A percentile compares a stretch with the other conserved stretches of the same genome.
These are phyloP conservation scores for Salvelinus alpinus DNA, from an alignment of 2,113 vertebrate species.

Conservation along the genomic window DNA sequence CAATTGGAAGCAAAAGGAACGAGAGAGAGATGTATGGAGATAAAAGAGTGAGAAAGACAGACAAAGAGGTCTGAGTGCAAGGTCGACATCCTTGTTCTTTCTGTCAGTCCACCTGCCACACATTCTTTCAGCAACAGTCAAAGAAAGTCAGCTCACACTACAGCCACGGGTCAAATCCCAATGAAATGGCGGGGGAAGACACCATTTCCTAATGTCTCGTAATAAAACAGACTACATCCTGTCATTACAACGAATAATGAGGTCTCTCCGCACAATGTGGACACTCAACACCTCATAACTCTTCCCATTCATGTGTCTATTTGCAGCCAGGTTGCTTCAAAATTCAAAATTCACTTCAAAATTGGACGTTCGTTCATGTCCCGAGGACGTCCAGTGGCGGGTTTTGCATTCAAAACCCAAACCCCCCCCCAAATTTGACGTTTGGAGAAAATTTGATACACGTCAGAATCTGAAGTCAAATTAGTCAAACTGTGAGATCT, in stretches of 20 bases:
- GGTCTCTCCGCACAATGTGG: neutral
- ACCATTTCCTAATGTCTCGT: neutral
- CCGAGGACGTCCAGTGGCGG: no score
- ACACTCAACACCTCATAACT: neutral
- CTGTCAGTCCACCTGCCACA: slow-evolving; percentile 30
- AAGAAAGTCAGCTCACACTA: slow-evolving; percentile 40
- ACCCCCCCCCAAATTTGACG: no score
- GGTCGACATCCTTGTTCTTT: slow-evolving; percentile 38
- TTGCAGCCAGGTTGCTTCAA: no score
- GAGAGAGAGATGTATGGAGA: neutral
- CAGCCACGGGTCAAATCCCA: slow-evolving; percentile 56
- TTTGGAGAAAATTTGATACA: no score
- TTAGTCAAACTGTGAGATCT: no score
- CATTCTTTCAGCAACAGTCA: slow-evolving; percentile 35
- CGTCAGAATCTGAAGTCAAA: no score
- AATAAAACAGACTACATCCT: neutral
- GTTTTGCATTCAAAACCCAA: no score
- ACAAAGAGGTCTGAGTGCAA: neutral
- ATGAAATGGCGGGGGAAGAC: slow-evolving; percentile 31
- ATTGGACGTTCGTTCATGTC: no score
- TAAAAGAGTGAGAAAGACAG: no score
- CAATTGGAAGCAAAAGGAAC: no score
- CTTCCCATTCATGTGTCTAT: no score
- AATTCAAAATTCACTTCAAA: no score
- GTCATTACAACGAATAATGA: neutral